phyloP scores from a whole-genome alignment of 1,140 invertebrate species.

The Cyclina sinensis region DNA sequence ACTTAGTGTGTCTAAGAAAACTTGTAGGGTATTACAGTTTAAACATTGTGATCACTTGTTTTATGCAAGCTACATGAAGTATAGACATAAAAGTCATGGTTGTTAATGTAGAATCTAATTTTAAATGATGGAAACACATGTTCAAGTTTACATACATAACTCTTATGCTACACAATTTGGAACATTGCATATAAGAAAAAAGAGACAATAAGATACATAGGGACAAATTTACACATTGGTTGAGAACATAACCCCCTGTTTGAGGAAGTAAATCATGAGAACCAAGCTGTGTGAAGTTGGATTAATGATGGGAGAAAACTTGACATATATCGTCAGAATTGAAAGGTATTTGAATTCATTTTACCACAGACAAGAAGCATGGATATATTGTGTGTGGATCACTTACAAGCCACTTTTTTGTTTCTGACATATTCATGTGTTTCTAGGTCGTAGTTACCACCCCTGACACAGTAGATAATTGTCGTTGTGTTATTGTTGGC shows the following conservation, averaged over 20 bases:
- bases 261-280: no score
- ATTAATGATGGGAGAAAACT: no score
- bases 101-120: no score
- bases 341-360: constrained; percentile 8
- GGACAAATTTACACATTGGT: no score
- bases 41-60: constrained; percentile 6
- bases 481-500: neutral
- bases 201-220: no score
- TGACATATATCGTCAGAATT: neutral
- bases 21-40: neutral
- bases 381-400: neutral
- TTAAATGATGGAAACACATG: no score
- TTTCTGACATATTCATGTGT: neutral
- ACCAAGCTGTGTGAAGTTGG: no score
- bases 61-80: constrained; percentile 12
- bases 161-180: no score
- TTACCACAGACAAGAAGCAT: constrained; percentile 6
- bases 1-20: neutral
- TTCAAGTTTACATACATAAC: no score
- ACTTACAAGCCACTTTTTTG: neutral
- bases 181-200: no score
- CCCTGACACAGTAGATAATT: neutral
- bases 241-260: no score
- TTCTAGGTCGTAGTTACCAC: neutral
- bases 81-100: no score